phyloP scores from a whole-genome alignment of 2,113 vertebrate genomes.

The Psittacula cyanocephala region DNA sequence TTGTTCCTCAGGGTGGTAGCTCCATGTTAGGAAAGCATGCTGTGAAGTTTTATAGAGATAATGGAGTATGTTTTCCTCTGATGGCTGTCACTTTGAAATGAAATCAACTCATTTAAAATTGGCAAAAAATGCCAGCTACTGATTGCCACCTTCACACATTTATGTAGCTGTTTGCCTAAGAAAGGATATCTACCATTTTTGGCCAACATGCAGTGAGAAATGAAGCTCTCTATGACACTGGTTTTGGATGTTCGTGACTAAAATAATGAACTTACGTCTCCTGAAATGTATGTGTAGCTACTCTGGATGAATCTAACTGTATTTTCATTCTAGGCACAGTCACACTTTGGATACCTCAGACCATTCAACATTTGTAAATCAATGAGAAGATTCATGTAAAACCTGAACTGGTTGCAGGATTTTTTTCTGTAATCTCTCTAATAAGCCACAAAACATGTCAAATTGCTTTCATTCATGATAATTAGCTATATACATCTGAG shows the following conservation, averaged over 20 bases:
- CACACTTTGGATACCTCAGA: neutral
- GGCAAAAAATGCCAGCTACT: neutral
- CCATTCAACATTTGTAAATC: slow-evolving; percentile 11
- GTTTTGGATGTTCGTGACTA: neutral
- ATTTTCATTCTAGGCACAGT: neutral
- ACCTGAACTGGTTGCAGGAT: neutral
- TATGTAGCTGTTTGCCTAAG: neutral
- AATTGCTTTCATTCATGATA: neutral
- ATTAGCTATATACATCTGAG: neutral
- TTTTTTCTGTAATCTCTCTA: neutral
- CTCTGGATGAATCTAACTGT: neutral
- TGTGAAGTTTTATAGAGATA: neutral
- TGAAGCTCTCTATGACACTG: neutral
- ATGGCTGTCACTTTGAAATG: slow-evolving; percentile 1
- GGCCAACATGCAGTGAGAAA: neutral
- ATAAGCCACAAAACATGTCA: neutral
- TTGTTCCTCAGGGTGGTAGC: neutral
- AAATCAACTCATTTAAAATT: neutral
- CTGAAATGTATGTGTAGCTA: neutral
- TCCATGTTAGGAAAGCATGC: neutral
- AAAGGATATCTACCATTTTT: neutral
- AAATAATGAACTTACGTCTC: neutral
- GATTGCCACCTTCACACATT: neutral
- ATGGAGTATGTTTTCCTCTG: neutral
- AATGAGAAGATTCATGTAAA: neutral